Percentiles rank a stretch among this genome's conserved stretches.
phyloP scores from a whole-genome alignment of 2,113 vertebrate species.

The Cynocephalus volans region DNA sequence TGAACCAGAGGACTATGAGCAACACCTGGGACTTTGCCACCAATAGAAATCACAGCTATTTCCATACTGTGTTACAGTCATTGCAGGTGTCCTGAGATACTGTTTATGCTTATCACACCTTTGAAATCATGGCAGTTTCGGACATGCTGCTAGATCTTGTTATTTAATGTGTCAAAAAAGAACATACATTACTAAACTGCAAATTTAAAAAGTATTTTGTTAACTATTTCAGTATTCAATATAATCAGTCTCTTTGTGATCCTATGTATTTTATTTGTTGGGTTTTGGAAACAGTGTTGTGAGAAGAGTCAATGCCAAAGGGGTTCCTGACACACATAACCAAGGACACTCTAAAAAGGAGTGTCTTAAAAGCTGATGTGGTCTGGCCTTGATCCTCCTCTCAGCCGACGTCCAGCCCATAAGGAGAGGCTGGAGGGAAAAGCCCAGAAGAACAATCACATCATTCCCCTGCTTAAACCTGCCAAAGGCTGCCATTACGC shows the following conservation, averaged over 20 bases:
- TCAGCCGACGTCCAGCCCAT: neutral
- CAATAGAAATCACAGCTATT: neutral
- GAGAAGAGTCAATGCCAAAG: conserved; percentile 2
- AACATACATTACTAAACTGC: neutral
- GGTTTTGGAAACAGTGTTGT: conserved; percentile 55
- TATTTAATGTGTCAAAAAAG: neutral
- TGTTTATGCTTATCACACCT: neutral
- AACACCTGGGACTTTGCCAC: neutral
- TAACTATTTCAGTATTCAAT: neutral
- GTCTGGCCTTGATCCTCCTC: neutral
- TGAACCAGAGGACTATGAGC: neutral
- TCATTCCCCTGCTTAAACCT: too few relatives aligned
- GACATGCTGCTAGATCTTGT: neutral
- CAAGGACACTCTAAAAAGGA: neutral
- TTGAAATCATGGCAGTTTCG: neutral
- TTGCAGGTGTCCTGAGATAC: neutral
- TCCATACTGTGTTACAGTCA: neutral
- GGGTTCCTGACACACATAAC: neutral
- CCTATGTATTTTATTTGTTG: neutral
- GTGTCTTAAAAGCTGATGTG: neutral
- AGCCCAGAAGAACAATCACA: neutral
- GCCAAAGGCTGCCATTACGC: too few relatives aligned
- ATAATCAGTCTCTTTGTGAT: conserved; percentile 17
- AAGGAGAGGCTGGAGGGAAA: neutral
- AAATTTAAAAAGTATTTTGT: neutral